Base-by-base conservation (phyloP, 2,113 vertebrate species). In the Colaptes auratus region DNA sequence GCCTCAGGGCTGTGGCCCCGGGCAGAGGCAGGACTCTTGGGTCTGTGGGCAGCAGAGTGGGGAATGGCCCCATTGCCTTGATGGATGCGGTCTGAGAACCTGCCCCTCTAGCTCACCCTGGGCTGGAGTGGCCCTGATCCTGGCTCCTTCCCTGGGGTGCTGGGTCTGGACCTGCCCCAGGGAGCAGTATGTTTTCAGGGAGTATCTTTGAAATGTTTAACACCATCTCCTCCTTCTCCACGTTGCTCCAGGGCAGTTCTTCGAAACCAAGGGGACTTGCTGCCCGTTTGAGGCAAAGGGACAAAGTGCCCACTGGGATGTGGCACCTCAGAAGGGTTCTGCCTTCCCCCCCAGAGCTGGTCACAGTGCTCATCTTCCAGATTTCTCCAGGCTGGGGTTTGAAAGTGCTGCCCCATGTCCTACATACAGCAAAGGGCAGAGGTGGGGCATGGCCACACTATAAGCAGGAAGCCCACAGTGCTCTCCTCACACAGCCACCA, bases 81-180 rank as follows among this genome's bases (percentile, higher is more conserved):
- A 25, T 6, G 17, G 20, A 24, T 77, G 39, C 44, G 11, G 30
- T 20, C 42, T 73, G 42, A 64, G 7, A 60, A 44, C 36, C 17
- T 71, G 13, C 15, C 10, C 6, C 18, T 64, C n/a, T 21, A 46
- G 48, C 8, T 82, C 56, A 14, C 59, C 18, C 9, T 0, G 2
- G 17, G 12, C 17, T 35, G 30, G 15, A 5, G 7, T 61, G n/a
- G 25, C 5, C n/a, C 12, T 0, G 0, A n/a, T 46, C 4, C 39
- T 5, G 3, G 33, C 9, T 63, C 39, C 11, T 65, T 63, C 36
- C 8, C 0, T 0, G 27, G 8, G 21, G 15, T 60, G 44, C 67
- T 61, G 35, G 4, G 15, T 50, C 30, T 69, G 58, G 35, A 42
- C 8, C n/a, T 85, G 66, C 10, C 35, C 23, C 15, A 39, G 18